A percentile compares a stretch with the other conserved stretches of the same genome.
These are phyloP conservation scores for Lophura nycthemera DNA, from an alignment of 2,113 vertebrate species.

Conservation along the genomic window DNA sequence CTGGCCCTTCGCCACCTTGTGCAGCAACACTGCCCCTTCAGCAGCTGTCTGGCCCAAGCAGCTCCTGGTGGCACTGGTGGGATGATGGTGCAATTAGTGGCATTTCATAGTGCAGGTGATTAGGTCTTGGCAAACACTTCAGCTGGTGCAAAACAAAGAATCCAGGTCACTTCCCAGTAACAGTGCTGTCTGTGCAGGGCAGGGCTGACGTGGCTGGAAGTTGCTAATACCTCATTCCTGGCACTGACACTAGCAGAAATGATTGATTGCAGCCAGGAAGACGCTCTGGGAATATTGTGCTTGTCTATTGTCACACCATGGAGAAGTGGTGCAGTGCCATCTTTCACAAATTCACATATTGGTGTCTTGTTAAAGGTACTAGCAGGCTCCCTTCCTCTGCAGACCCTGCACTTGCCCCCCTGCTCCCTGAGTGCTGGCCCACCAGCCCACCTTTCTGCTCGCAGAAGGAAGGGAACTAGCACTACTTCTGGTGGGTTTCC, in stretches of 20 bases:
- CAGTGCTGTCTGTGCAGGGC: not conserved
- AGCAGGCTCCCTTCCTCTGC: not conserved
- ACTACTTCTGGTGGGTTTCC: conserved; percentile 26
- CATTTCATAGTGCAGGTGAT: not conserved
- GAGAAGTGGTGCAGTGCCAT: not conserved
- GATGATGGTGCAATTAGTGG: not conserved
- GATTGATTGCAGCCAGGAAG: conserved; percentile 11
- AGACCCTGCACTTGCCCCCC: not conserved
- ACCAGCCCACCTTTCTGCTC: not conserved
- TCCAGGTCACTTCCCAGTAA: conserved; percentile 31
- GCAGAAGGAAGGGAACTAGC: not conserved
- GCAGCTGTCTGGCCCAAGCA: not conserved
- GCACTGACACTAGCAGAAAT: not conserved
- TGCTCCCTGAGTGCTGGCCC: not conserved
- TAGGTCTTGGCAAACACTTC: conserved; percentile 5
- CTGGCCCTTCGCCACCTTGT: not conserved
- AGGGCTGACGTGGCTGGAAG: not conserved
- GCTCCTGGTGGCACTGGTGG: not conserved
- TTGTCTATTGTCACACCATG: not conserved
- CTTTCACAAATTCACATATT: not conserved
- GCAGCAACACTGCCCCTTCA: fast-evolving
- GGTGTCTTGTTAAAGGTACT: not conserved
- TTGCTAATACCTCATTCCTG: not conserved
- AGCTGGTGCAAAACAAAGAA: conserved; percentile 34
- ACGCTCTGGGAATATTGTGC: not conserved